Evolutionary conservation across 2,113 vertebrate genomes (phyloP), one percentile per base, ranked within the genome.

Genomic region (Lepisosteus oculatus): DNA sequence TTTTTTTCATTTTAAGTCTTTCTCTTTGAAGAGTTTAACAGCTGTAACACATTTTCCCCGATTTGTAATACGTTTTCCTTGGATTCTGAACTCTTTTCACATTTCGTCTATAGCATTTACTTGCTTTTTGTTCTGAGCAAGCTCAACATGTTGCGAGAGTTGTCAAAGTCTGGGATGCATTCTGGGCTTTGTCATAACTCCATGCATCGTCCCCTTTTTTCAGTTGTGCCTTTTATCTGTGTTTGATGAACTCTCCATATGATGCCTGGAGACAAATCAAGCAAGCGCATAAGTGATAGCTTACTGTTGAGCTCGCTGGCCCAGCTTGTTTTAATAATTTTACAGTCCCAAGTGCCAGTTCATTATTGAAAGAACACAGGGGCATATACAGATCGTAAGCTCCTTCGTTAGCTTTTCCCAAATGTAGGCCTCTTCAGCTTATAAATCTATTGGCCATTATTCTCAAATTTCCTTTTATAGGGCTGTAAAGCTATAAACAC

Each of bases 391-490:
- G n/a, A 59, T 51, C 47, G 9, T 44, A 43, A 66, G 64, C 43
- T 4, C 47, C 9, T 6, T 41, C 66, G 55, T 68, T 55, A 68
- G 51, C 51, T 43, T 55, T 1, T 17, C 45, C 6, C 11, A 29
- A 67, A 15, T 17, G 47, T 43, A 54, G 12, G n/a, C 47, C 29
- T 54, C 9, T 54, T 55, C 51, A 55, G 15, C n/a, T 29, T 11
- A 54, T 43, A 17, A 55, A 54, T 11, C 47, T 42, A 14, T 59
- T 42, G 1, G 44, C 43, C 66, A 68, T 68, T 41, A 68, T 68
- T 47, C 15, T 55, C 66, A 8, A 55, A 55, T 68, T 55, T 68
- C 51, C 66, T 68, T 68, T 68, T 68, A 55, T 68, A 68, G 47
- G 45, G n/a, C 66, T 55, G 9, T 68, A 54, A 54, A 68, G 45